A percentile compares a stretch with the other conserved stretches of the same genome.
phyloP scores from a whole-genome alignment of 92 coral and sea anemone species.

The Palythoa grandiflora region DNA sequence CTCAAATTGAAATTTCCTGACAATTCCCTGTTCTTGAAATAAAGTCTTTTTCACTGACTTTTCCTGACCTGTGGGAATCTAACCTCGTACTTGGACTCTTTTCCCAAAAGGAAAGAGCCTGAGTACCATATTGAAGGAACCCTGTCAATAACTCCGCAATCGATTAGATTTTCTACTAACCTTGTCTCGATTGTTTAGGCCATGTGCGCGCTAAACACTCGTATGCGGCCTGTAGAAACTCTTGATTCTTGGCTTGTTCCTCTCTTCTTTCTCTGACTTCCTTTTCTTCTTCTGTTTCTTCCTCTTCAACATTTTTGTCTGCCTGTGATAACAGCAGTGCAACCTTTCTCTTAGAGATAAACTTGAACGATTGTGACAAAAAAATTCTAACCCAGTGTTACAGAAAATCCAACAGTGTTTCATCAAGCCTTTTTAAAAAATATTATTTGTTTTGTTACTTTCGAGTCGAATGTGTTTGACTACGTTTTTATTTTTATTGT shows the following conservation, averaged over 20 bases:
- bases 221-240: slow-evolving; percentile 75
- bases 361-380: not conserved
- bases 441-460: no score
- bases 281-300: slow-evolving; percentile 46
- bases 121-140: no score
- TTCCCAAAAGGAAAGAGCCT: no score
- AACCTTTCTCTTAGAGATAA: not conserved
- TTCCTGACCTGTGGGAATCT: no score
- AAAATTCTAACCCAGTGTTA: not conserved
- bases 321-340: not conserved
- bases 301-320: slow-evolving; percentile 51
- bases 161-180: slow-evolving; percentile 29
- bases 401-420: not conserved
- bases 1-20: no score
- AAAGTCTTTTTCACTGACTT: no score
- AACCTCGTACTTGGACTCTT: no score
- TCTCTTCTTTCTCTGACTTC: slow-evolving; percentile 74
- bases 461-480: no score
- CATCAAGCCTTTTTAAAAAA: no score
- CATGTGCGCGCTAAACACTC: slow-evolving; percentile 88
- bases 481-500: no score
- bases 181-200: slow-evolving; percentile 74
- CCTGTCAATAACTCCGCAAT: no score
- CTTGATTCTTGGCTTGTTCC: slow-evolving; percentile 70
- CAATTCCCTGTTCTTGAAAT: no score